These are phyloP conservation scores for Catagonus wagneri DNA, from an alignment of 2,113 vertebrate genomes.

Conservation along the genomic window DNA sequence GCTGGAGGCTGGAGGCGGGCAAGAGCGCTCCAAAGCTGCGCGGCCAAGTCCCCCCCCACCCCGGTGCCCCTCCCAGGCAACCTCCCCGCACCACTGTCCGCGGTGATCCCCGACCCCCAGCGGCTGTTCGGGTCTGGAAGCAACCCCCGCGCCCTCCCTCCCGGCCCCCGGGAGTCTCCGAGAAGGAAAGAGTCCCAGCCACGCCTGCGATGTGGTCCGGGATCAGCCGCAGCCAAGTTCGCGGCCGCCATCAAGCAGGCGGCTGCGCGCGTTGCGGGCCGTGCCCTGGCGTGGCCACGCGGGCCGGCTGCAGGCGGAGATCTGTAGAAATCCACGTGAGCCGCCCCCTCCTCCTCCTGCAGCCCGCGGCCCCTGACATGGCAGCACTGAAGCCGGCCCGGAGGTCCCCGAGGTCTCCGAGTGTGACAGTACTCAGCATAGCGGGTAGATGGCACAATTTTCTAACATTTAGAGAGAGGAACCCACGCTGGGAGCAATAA, in stretches of 20 bases:
- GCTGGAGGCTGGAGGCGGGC: constrained; percentile 38
- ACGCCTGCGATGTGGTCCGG: neutral
- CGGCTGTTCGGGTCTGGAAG: neutral
- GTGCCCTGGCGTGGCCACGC: constrained; percentile 81
- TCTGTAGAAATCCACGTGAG: constrained; percentile 85
- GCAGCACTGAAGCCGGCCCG: constrained; percentile 91
- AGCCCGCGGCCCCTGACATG: constrained; percentile 87
- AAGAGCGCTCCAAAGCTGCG: neutral
- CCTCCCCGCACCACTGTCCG: neutral
- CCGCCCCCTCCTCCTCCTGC: constrained; percentile 83
- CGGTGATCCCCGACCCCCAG: neutral
- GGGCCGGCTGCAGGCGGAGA: constrained; percentile 83
- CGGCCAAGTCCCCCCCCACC: neutral
- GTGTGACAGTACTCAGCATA: constrained; percentile 98
- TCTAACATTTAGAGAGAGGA: constrained; percentile 97
- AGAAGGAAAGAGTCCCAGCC: neutral
- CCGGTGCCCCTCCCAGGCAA: neutral
- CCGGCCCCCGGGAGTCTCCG: neutral
- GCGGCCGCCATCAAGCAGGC: constrained; percentile 63
- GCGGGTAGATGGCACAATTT: constrained; percentile 99
- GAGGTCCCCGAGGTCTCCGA: constrained; percentile 93
- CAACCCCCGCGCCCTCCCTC: neutral
- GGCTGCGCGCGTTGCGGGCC: constrained; percentile 71
- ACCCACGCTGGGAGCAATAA: constrained; percentile 91
- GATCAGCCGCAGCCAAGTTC: constrained; percentile 45